A percentile compares a stretch with the other conserved stretches of the same genome.
Evolutionary conservation across 1,140 invertebrate species (phyloP).

Genomic region (Drosophila tani): DNA sequence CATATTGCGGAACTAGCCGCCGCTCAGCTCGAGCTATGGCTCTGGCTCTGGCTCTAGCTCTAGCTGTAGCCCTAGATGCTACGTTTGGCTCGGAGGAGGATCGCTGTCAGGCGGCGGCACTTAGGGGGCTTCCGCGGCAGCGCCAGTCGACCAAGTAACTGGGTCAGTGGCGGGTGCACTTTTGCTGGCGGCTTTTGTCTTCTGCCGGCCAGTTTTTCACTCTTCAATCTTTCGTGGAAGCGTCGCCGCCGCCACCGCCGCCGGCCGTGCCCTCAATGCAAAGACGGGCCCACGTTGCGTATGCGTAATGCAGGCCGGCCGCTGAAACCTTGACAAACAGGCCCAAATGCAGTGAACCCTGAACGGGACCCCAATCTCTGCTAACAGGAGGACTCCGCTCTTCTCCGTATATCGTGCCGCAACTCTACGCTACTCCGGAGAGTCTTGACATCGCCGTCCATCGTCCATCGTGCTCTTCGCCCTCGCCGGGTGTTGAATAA

Average conservation of each 20-base stretch:
- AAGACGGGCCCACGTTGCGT: conserved; percentile 42
- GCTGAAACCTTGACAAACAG: conserved; percentile 62
- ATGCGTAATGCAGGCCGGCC: conserved; percentile 57
- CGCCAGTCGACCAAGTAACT: conserved; percentile 61
- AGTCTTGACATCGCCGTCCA: conserved; percentile 55
- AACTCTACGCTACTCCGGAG: conserved; percentile 56
- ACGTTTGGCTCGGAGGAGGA: conserved; percentile 47
- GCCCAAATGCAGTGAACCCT: conserved; percentile 12
- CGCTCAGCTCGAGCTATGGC: conserved; percentile 7
- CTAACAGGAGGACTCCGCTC: conserved; percentile 1
- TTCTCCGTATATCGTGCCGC: conserved; percentile 1
- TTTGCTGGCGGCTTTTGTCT: conserved; percentile 67
- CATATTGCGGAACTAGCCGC: conserved; percentile 75
- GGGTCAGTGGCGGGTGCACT: conserved; percentile 69
- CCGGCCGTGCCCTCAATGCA: conserved; percentile 41
- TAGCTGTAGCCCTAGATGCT: conserved; percentile 27
- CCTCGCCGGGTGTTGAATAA: conserved; percentile 71
- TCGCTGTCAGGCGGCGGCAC: conserved; percentile 66
- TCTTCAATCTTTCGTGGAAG: conserved; percentile 8
- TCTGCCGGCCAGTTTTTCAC: conserved; percentile 26
- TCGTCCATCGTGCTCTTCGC: conserved; percentile 35
- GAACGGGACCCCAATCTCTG: conserved; percentile 12
- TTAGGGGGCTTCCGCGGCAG: conserved; percentile 57
- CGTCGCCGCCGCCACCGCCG: conserved; percentile 17
- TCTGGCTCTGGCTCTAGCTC: conserved; percentile 29